Evolutionary conservation across 2,888 invertebrate genomes (phyloP).

Genomic region (Azorinus chamasolen): DNA sequence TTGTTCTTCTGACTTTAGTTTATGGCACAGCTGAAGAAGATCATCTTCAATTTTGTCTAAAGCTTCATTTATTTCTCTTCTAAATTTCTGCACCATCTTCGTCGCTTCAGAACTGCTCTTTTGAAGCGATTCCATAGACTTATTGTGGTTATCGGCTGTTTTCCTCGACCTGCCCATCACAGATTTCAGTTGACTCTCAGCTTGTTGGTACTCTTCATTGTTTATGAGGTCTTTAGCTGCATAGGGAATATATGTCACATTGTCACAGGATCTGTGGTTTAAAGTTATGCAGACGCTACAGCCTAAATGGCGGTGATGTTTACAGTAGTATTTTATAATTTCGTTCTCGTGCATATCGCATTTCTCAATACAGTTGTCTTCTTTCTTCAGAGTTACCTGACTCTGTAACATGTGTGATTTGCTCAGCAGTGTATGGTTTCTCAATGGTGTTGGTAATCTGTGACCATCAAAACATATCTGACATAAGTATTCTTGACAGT

Average conservation of each 20-base stretch:
- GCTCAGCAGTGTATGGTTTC: slow-evolving; percentile 4
- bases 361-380: slow-evolving; percentile 5
- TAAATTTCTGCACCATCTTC: too few relatives aligned
- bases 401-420: neutral
- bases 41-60: too few relatives aligned
- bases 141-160: too few relatives aligned
- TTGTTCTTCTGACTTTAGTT: too few relatives aligned
- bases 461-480: slow-evolving; percentile 6
- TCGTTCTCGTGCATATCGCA: slow-evolving; percentile 4
- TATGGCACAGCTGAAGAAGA: too few relatives aligned
- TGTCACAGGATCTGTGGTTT: slow-evolving; percentile 6
- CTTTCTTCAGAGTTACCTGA: neutral
- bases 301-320: slow-evolving; percentile 5
- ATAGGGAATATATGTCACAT: slow-evolving; percentile 18
- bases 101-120: too few relatives aligned
- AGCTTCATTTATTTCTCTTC: too few relatives aligned
- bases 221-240: neutral
- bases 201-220: neutral
- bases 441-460: neutral
- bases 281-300: slow-evolving; percentile 18
- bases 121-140: too few relatives aligned
- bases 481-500: slow-evolving; percentile 14
- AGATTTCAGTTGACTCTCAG: too few relatives aligned
- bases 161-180: too few relatives aligned
- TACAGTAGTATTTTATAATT: slow-evolving; percentile 17